Base-by-base conservation (phyloP, 2,797 vertebrate genomes). In the Huso huso region DNA sequence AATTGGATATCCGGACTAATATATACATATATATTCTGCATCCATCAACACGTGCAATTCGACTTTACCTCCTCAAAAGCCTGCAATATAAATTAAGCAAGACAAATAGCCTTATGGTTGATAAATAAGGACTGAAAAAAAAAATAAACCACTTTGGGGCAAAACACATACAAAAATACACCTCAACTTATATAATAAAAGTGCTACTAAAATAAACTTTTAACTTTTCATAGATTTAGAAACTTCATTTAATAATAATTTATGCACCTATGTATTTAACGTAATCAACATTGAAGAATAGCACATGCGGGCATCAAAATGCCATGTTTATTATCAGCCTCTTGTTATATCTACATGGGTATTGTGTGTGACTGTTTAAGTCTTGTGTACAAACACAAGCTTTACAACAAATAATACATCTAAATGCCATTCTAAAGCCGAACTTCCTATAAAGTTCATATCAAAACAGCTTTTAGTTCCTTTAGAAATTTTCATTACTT, bases 1-100 rank as follows among this genome's bases (percentile, higher is more conserved):
- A 92, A 89, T 89, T 87, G 87, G 78, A 76, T 82, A 86, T 83
- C 81, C 83, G 81, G 83, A 88, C 81, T 89, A 89, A 82, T 85
- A 84, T 83, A 75, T 87, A 86, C 79, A 88, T 78, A 75, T 68
- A 6, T 67, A 76, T 79, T 78, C 76, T 75, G 70, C 73, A 82
- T 76, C 82, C 80, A 70, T 84, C 78, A 79, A 84, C 79, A 86
- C 84, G 84, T 83, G 84, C 83, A 75, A 72, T 51, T 71, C 65
- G 72, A 67, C 68, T 81, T 68, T 68, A 70, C 15, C 63, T 71
- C 3, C 64, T 79, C 72, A 75, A 71, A 74, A 74, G 73, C 37
- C 64, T 70, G 75, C 71, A 78, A 37, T 37, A 71, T 74, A 67
- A 73, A 71, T 72, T 75, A 55, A 71, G 83, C 77, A 73, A 81